These are phyloP conservation scores for Apostichopus californicus DNA, from an alignment of 35 echinoderm and acorn worm species.

Conservation along the genomic window DNA sequence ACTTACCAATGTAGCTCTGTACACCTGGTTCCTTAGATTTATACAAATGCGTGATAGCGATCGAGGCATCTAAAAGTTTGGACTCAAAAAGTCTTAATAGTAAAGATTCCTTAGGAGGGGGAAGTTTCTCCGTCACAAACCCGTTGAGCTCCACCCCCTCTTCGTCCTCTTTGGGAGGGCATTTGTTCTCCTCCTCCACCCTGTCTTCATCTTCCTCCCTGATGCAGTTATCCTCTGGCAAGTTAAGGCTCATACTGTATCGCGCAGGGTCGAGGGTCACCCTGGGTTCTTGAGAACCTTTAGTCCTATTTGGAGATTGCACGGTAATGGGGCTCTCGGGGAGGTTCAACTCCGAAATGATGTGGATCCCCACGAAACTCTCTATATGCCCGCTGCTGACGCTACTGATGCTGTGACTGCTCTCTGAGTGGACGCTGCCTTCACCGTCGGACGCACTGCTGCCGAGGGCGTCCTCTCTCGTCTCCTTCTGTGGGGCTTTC, in stretches of 20 bases:
- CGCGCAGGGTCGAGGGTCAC: constrained; percentile 11
- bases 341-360: constrained; percentile 48
- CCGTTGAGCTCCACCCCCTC: constrained; percentile 16
- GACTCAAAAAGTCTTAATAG: constrained; percentile 98
- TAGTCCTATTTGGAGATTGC: constrained; percentile 61
- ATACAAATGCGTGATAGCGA: constrained; percentile 96
- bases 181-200: background rate
- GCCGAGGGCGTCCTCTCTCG: background rate
- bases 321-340: constrained; percentile 53
- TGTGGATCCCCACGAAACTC: constrained; percentile 39
- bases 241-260: constrained; percentile 66
- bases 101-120: constrained; percentile 89
- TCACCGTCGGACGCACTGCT: constrained; percentile 40
- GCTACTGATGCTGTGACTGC: constrained; percentile 27
- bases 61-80: constrained; percentile 93
- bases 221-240: constrained; percentile 66
- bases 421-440: constrained; percentile 43
- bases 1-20: constrained; percentile 98
- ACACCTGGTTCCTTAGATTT: constrained; percentile 98
- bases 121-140: constrained; percentile 83
- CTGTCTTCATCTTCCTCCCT: constrained; percentile 69
- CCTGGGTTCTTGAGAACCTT: constrained; percentile 10
- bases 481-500: constrained; percentile 38
- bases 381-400: constrained; percentile 2
- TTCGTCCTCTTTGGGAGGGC: background rate